Conservation (phyloP, 2,888 invertebrate species). For the Choreutis nemorana region DNA sequence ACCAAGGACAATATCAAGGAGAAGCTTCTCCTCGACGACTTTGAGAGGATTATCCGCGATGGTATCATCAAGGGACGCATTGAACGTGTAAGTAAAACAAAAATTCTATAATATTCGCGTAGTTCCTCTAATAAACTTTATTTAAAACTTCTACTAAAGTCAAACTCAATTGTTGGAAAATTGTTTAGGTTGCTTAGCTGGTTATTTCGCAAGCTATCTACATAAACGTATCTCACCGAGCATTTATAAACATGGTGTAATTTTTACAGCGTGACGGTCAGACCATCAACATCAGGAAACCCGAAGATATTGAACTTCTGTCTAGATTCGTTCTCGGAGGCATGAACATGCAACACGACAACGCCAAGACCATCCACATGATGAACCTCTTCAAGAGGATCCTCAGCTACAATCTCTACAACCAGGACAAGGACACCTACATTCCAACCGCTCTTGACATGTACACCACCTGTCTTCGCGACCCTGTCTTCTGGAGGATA, state of each 20-base stretch:
- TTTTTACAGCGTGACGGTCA: constrained; percentile 60
- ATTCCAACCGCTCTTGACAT: constrained; percentile 70
- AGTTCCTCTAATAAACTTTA: neutral
- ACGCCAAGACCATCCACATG: constrained; percentile 59
- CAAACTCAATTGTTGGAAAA: too few relatives aligned
- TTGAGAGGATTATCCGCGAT: constrained; percentile 61
- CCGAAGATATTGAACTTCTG: constrained; percentile 72
- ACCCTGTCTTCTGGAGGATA: constrained; percentile 76
- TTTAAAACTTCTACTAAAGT: neutral
- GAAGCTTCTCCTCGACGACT: constrained; percentile 35
- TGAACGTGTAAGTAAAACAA: constrained; percentile 43
- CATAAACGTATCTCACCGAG: too few relatives aligned
- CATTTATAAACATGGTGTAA: constrained; percentile 4
- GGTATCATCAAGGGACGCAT: constrained; percentile 44
- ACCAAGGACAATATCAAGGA: constrained; percentile 31
- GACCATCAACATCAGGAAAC: constrained; percentile 68
- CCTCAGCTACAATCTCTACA: constrained; percentile 40
- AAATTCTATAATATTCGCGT: neutral
- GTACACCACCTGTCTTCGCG: constrained; percentile 71
- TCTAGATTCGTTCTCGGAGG: constrained; percentile 73
- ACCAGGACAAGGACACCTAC: constrained; percentile 51
- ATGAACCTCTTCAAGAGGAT: constrained; percentile 39
- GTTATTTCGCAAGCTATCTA: too few relatives aligned
- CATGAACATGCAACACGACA: constrained; percentile 57
- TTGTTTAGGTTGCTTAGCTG: too few relatives aligned